Percentiles rank a stretch among this genome's conserved stretches.
phyloP scores from a whole-genome alignment of 2,797 vertebrate genomes.

The Poeciliopsis presidionis region DNA sequence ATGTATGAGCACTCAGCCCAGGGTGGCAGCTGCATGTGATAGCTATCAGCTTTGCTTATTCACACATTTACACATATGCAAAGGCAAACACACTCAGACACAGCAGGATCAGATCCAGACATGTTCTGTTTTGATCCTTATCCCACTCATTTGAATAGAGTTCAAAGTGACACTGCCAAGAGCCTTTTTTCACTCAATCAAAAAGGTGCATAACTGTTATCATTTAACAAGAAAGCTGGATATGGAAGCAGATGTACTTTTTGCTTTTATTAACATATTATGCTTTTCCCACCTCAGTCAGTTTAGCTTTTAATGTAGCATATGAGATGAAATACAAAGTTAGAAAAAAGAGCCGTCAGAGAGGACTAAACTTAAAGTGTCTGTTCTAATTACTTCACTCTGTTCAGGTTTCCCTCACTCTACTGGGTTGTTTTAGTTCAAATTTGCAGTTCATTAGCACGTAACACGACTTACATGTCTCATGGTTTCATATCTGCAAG shows the following conservation, averaged over 20 bases:
- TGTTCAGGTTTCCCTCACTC: conserved; percentile 13
- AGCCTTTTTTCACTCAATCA: conserved; percentile 25
- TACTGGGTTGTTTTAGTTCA: neutral
- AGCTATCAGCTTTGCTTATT: conserved; percentile 61
- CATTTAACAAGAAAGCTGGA: conserved; percentile 13
- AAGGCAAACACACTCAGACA: conserved; percentile 24
- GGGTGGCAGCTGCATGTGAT: conserved; percentile 67
- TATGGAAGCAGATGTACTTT: neutral
- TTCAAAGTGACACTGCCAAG: conserved; percentile 52
- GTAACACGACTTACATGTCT: conserved; percentile 22
- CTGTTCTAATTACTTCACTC: conserved; percentile 42
- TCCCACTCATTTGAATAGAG: conserved; percentile 60
- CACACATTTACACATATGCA: conserved; percentile 36
- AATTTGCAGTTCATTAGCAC: conserved; percentile 30
- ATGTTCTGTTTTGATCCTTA: conserved; percentile 68
- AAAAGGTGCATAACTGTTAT: conserved; percentile 7
- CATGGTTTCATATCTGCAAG: conserved; percentile 48
- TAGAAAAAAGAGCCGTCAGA: conserved; percentile 12
- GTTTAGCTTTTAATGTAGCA: neutral
- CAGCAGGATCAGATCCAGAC: conserved; percentile 53
- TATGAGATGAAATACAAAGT: conserved; percentile 7
- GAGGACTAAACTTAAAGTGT: neutral
- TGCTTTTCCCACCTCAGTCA: neutral
- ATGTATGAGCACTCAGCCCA: conserved; percentile 32
- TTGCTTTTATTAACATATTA: neutral